A percentile compares a stretch with the other conserved stretches of the same genome.
Conservation (phyloP, 1,140 invertebrate genomes). For the Drosophila lacteicornis region DNA sequence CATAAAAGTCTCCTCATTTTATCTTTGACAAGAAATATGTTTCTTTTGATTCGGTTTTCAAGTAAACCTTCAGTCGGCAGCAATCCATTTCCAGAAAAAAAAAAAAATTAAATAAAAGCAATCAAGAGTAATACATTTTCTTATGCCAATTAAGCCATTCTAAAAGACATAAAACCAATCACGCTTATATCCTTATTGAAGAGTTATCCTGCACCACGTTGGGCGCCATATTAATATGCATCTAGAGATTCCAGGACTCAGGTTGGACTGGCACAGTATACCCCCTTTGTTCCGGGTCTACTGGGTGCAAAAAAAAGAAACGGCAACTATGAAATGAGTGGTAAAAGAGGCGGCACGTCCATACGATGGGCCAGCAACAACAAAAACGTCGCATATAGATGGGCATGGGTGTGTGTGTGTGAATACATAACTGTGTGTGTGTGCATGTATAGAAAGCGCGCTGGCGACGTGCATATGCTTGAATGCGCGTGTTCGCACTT, state of each 20-base stretch:
- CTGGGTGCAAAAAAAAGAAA: slow-evolving; percentile 36
- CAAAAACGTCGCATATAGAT: slow-evolving; percentile 60
- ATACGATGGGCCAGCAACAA: slow-evolving; percentile 57
- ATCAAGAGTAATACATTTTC: neutral
- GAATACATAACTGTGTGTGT: slow-evolving; percentile 9
- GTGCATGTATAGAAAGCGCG: slow-evolving; percentile 45
- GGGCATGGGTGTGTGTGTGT: slow-evolving; percentile 27
- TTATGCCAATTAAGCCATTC: neutral
- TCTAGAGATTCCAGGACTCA: neutral
- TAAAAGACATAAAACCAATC: no score
- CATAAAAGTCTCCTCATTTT: no score
- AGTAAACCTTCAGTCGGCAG: no score
- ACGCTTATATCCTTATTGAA: no score
- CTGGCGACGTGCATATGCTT: slow-evolving; percentile 75
- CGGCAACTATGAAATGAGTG: slow-evolving; percentile 65
- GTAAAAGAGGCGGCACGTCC: slow-evolving; percentile 75
- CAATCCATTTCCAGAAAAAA: no score
- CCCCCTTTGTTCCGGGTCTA: neutral
- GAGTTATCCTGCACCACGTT: no score
- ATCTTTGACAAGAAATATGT: no score
- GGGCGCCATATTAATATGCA: neutral
- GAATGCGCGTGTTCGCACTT: slow-evolving; percentile 82
- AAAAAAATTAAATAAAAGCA: neutral
- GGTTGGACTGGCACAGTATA: neutral
- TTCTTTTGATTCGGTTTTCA: no score